phyloP scores from a whole-genome alignment of 2,888 invertebrate species.

The Eupithecia inturbata region DNA sequence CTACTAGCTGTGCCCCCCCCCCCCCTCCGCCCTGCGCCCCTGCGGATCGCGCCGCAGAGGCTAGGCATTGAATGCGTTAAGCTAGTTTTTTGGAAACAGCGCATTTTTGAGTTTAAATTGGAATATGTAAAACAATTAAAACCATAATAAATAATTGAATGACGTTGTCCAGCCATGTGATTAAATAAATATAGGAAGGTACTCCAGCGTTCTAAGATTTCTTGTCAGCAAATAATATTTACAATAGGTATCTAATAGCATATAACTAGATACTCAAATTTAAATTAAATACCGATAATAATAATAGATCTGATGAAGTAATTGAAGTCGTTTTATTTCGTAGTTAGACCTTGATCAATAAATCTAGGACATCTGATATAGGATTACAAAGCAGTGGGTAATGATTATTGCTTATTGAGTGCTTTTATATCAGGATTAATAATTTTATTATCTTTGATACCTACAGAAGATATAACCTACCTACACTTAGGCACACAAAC shows the following conservation, averaged over 20 bases:
- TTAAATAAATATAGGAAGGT: neutral
- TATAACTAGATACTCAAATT: neutral
- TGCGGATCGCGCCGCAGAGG: no score
- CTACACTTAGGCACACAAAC: neutral
- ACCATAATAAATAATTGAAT: neutral
- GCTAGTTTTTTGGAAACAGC: no score
- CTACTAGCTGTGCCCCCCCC: no score
- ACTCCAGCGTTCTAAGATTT: neutral
- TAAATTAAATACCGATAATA: neutral
- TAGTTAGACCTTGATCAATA: conserved; percentile 20
- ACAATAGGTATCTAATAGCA: neutral
- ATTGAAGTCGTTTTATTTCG: conserved; percentile 12
- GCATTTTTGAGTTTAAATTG: neutral
- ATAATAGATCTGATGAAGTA: neutral
- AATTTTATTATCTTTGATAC: neutral
- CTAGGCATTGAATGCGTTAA: no score
- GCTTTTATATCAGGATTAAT: conserved; percentile 4
- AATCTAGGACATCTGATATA: conserved; percentile 34
- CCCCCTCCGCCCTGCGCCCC: no score
- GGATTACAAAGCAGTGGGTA: conserved; percentile 14
- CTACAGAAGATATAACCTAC: neutral
- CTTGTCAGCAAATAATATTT: neutral
- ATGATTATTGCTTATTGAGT: conserved; percentile 5
- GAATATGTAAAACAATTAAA: neutral
- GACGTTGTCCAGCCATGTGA: neutral